phyloP scores from a whole-genome alignment of 2,888 invertebrate genomes.

The Cheilosia impressa region DNA sequence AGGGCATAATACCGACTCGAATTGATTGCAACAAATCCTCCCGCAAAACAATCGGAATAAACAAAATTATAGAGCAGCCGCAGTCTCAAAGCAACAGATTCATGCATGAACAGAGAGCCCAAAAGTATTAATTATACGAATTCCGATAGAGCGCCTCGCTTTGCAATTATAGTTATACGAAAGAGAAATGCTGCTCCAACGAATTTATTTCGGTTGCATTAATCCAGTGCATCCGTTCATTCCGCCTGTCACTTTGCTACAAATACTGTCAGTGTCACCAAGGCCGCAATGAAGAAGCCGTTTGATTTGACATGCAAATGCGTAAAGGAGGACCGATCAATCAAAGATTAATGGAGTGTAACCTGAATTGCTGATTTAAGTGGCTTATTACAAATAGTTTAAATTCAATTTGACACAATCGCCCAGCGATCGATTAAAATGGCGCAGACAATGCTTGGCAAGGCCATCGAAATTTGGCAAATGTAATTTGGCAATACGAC shows the following conservation, averaged over 20 bases:
- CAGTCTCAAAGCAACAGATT: slow-evolving; percentile 35
- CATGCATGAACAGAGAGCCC: slow-evolving; percentile 68
- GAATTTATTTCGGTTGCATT: slow-evolving; percentile 52
- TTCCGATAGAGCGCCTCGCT: slow-evolving; percentile 35
- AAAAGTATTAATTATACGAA: slow-evolving; percentile 67
- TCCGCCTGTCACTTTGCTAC: not conserved
- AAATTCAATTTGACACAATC: slow-evolving; percentile 9
- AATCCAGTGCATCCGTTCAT: slow-evolving; percentile 15
- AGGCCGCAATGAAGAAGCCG: slow-evolving; percentile 12
- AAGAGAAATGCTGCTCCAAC: slow-evolving; percentile 62
- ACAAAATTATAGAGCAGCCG: slow-evolving; percentile 58
- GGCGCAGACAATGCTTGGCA: no score
- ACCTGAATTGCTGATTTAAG: slow-evolving; percentile 41
- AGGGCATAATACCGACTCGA: slow-evolving; percentile 10
- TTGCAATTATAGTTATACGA: slow-evolving; percentile 60
- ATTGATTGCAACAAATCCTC: slow-evolving; percentile 50
- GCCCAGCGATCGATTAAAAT: no score
- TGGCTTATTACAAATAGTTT: slow-evolving; percentile 27
- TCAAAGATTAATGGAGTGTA: slow-evolving; percentile 51
- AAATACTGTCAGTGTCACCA: slow-evolving; percentile 46
- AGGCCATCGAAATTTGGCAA: no score
- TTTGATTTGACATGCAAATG: slow-evolving; percentile 42
- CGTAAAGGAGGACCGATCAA: slow-evolving; percentile 37
- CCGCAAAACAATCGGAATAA: slow-evolving; percentile 63
- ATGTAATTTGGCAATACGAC: no score